Evolutionary conservation across 2,797 vertebrate species (phyloP).

Genomic region (Nyctalus aviator): DNA sequence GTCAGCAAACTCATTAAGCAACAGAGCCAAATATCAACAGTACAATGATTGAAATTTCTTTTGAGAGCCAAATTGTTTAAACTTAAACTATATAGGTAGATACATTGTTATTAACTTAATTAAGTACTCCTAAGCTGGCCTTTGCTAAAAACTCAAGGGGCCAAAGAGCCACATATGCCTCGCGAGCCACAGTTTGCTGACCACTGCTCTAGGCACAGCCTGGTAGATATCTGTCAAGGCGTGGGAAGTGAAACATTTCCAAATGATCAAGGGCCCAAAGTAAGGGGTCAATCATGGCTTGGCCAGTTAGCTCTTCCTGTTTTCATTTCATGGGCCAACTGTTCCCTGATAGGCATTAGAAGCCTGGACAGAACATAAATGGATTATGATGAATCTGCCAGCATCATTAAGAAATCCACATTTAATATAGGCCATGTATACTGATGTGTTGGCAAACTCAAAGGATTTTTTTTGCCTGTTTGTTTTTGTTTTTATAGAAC

Average conservation of each 20-base stretch:
- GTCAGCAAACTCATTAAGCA: too few species aligned
- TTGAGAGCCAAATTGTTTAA: too few species aligned
- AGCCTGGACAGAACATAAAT: neutral
- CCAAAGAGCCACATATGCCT: too few species aligned
- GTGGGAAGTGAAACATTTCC: neutral
- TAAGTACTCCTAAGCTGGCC: too few species aligned
- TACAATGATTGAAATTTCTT: too few species aligned
- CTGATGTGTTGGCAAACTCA: neutral
- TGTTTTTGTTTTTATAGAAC: constrained; percentile 2
- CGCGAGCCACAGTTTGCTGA: too few species aligned
- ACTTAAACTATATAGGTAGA: too few species aligned
- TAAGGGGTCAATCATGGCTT: neutral
- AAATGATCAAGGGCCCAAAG: neutral
- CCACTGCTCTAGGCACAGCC: neutral
- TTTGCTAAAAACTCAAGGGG: too few species aligned
- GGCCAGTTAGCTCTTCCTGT: neutral
- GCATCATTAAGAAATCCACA: neutral
- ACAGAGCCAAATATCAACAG: too few species aligned
- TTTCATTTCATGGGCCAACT: neutral
- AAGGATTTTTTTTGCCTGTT: neutral
- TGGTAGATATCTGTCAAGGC: neutral
- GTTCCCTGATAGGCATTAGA: neutral
- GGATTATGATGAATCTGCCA: neutral
- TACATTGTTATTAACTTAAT: too few species aligned
- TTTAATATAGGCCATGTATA: neutral